Evolutionary conservation across 2,888 invertebrate genomes (phyloP), one percentile per base, ranked within the genome.

Genomic region (Limnephilus auricula): DNA sequence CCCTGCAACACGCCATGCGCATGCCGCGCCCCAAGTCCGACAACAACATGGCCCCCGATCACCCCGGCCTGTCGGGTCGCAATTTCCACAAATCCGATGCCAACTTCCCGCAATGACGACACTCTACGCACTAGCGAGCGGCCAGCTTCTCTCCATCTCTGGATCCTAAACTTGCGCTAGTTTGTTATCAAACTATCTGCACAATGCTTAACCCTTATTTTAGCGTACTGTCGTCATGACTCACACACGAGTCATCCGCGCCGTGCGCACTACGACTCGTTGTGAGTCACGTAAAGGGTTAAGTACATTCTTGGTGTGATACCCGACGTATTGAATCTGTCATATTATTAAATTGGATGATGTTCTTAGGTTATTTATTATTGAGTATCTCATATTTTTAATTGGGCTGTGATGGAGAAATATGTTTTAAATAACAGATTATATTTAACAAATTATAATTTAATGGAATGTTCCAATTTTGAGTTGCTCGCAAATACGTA

Each of bases 21-120:
- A 96, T 97, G 93, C 98, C 98, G 37, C 96, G 98, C 94, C 98
- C 98, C 94, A 98, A 98, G 95, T 98, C 98, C 93, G 98, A 98
- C 95, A 98, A 97, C 96, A 98, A 98, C 95, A 98, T 98, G 95
- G 96, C 97, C 82, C 96, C 95, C 94, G 96, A 97, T 93, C 95
- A 96, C 94, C 95, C 96, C 94, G 95, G 95, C 94, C 94, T 96
- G 93, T 95, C 96, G 93, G 95, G 96, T 94, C 95, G 96, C 94
- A 95, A 97, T 94, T 97, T 97, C 96, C 97, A 97, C 96, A 97
- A 97, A 96, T 97, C 97, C 94, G 97, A 98, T 95, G 97, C 97
- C 94, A 97, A 97, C 95, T 97, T 97, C 95, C 97, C 97, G 95
- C 97, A 97, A 96, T 97, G 97, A 97, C 96, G 97, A 96, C 96